These are phyloP conservation scores for Gobionotothen gibberifrons DNA, from an alignment of 2,797 vertebrate species.

Conservation along the genomic window DNA sequence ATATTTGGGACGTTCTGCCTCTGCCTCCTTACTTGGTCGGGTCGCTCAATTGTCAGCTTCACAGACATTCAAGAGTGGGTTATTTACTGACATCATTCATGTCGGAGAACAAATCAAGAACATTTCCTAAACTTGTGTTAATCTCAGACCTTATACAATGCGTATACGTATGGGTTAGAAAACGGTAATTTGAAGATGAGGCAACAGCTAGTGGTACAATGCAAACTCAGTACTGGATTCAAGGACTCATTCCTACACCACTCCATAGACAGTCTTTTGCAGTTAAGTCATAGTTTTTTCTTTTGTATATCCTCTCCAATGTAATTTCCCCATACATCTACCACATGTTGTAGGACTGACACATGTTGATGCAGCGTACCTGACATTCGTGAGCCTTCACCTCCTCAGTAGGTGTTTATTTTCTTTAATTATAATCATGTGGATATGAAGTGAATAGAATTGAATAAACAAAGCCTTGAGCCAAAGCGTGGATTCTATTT, in stretches of 20 bases:
- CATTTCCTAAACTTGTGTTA: constrained; percentile 1
- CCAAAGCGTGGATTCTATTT: constrained; percentile 84
- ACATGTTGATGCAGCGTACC: constrained; percentile 15
- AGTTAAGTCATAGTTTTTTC: not conserved
- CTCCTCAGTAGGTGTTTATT: constrained; percentile 70
- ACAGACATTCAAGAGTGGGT: no score
- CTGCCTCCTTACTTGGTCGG: no score
- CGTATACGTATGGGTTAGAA: no score
- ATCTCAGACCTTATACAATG: no score
- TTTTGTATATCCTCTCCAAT: not conserved
- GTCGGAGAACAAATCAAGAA: not conserved
- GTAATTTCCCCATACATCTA: not conserved
- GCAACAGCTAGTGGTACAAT: no score
- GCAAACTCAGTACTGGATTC: no score
- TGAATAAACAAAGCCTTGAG: constrained; percentile 84
- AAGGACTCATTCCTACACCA: not conserved
- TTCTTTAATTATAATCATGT: constrained; percentile 79
- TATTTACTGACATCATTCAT: no score
- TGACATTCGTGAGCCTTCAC: constrained; percentile 35
- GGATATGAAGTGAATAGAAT: constrained; percentile 79
- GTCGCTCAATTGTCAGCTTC: no score
- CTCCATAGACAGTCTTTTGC: not conserved
- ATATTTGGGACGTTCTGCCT: no score
- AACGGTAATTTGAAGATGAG: no score
- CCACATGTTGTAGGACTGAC: constrained; percentile 17